These are phyloP conservation scores for Drosophila borborema DNA, from an alignment of 2,888 invertebrate genomes.

Conservation along the genomic window DNA sequence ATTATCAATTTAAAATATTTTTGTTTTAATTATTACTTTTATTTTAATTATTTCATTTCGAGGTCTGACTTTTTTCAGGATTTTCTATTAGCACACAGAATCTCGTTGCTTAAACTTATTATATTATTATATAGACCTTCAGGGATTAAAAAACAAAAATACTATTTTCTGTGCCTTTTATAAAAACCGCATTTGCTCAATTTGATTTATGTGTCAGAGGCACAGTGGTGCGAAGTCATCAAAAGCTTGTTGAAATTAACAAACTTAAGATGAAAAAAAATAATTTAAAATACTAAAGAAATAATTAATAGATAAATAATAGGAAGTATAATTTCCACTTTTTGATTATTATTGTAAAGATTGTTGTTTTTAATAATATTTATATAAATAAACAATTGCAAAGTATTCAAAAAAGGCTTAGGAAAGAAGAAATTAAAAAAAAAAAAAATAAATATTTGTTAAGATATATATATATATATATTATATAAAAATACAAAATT, in stretches of 20 bases:
- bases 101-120: neutral
- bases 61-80: neutral
- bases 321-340: too few relatives aligned
- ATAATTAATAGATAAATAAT: neutral
- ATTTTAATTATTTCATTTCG: neutral
- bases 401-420: too few relatives aligned
- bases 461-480: too few relatives aligned
- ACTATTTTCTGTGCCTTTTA: neutral
- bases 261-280: neutral
- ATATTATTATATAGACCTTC: neutral
- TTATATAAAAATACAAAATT: too few relatives aligned
- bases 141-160: neutral
- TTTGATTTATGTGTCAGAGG: constrained; percentile 1
- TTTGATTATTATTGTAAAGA: too few relatives aligned
- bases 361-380: too few relatives aligned
- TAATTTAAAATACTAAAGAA: too few relatives aligned
- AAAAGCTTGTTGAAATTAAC: neutral
- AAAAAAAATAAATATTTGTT: too few relatives aligned
- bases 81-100: neutral
- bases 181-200: neutral
- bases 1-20: neutral
- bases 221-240: constrained; percentile 26
- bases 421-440: too few relatives aligned
- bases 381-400: too few relatives aligned
- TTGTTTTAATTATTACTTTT: neutral